Base-by-base conservation (phyloP, 2,888 invertebrate species). In the Phragmatobia fuliginosa region DNA sequence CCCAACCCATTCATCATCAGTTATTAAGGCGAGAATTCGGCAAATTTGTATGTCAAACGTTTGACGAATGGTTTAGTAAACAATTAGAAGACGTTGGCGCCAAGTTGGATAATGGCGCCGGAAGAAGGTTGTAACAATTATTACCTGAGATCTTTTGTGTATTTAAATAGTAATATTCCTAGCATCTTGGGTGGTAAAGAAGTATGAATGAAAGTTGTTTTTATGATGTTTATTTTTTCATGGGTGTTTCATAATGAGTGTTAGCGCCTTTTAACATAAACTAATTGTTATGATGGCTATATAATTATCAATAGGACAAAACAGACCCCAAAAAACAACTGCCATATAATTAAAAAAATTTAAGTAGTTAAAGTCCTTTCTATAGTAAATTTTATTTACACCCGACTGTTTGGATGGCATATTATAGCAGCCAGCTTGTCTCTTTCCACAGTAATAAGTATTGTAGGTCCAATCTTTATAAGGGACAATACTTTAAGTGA, bases 31-130 rank as follows among this genome's bases (percentile, higher is more conserved):
- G 82, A 82, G 81, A 86, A 86, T 87, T 86, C 81, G 87, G 84
- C 86, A 87, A 88, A 88, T 89, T 86, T 84, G 88, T 87, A 63
- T 79, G 82, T 82, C 82, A 83, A 82, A 87, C 83, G 75, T 87
- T 88, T 90, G 90, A 90, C 81, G 85, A 81, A 90, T 87, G 84
- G 80, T 79, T 74, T 71, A 66, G 76, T 75, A 75, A 79, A 77
- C 79, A 75, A 76, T 77, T 73, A 70, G 67, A 63, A 68, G 33
- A 70, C 56, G 66, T 83, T 85, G 87, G 88, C 88, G 88, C 87
- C 86, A 85, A 72, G 71, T 75, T 74, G 65, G 68, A 68, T 70
- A 74, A 72, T 79, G 83, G 78, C 78, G 84, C 78, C 83, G 77
- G 74, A 80, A 79, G 69, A 74, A 73, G 75, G 75, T 66, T 73